Conservation (phyloP, 1,140 invertebrate genomes). For the Chionoecetes opilio region DNA sequence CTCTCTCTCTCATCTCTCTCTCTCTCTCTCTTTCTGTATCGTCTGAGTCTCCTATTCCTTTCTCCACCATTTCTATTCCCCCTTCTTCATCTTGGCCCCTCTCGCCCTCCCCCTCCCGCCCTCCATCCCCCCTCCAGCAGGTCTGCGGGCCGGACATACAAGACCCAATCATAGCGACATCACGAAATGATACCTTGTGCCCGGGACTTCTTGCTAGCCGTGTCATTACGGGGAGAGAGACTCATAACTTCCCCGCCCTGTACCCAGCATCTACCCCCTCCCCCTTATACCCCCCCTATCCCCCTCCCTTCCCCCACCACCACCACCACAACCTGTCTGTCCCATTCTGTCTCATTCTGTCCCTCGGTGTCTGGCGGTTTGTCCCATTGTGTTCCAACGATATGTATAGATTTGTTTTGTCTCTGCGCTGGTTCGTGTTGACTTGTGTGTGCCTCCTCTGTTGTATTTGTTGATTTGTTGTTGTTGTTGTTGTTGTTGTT, state of each 20-base stretch:
- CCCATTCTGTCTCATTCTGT: neutral
- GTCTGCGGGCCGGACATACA: conserved; percentile 50
- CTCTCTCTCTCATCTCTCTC: neutral
- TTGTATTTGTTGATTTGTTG: too few relatives aligned
- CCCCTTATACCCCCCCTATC: too few relatives aligned
- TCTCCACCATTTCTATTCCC: neutral
- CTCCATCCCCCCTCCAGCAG: neutral
- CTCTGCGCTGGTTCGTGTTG: too few relatives aligned
- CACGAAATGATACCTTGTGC: conserved; percentile 64
- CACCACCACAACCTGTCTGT: conserved; percentile 2
- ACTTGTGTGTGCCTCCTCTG: too few relatives aligned
- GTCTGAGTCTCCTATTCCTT: neutral
- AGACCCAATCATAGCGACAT: conserved; percentile 69
- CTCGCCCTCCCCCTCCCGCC: neutral
- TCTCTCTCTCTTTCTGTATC: neutral
- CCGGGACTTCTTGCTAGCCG: conserved; percentile 53
- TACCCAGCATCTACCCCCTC: conserved; percentile 38
- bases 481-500: too few relatives aligned
- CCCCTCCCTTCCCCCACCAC: neutral
- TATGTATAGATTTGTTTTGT: too few relatives aligned
- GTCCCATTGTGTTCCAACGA: too few relatives aligned
- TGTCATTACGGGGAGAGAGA: conserved; percentile 63
- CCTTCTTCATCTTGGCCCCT: neutral
- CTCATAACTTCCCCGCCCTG: conserved; percentile 44
- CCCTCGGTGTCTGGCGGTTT: neutral